Evolutionary conservation across 2,797 vertebrate genomes (phyloP).

Genomic region (Melanotaenia pygmaea): DNA sequence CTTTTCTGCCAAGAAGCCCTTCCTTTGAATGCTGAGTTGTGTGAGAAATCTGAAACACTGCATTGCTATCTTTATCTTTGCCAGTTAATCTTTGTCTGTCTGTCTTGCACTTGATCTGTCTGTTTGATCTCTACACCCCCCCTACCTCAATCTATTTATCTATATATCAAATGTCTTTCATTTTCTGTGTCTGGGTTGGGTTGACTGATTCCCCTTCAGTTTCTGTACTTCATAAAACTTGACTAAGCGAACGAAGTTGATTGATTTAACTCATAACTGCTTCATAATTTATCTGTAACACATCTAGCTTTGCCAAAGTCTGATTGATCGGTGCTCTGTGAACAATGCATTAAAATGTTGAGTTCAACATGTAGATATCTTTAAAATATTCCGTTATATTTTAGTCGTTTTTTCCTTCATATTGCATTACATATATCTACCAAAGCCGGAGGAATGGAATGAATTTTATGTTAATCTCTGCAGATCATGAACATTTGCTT

Average conservation of each 20-base stretch:
- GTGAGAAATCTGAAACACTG: slow-evolving; percentile 56
- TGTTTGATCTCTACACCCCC: neutral
- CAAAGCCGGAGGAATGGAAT: neutral
- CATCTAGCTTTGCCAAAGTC: neutral
- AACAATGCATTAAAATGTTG: neutral
- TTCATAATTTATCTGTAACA: neutral
- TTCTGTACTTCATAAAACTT: slow-evolving; percentile 5
- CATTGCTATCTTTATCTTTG: slow-evolving; percentile 32
- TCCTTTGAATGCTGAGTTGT: slow-evolving; percentile 57
- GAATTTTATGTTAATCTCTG: slow-evolving; percentile 7
- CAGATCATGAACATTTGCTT: slow-evolving; percentile 15
- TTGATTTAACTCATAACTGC: neutral
- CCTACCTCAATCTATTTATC: neutral
- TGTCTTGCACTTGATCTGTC: slow-evolving; percentile 1
- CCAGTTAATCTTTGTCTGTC: slow-evolving; percentile 4
- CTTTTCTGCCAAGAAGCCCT: slow-evolving; percentile 56
- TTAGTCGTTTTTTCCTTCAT: neutral
- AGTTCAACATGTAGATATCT: neutral
- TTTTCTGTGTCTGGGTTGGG: neutral
- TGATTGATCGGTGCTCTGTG: neutral
- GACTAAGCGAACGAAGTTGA: neutral
- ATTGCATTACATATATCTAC: neutral
- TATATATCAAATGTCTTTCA: neutral
- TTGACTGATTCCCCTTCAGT: slow-evolving; percentile 1
- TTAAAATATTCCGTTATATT: slow-evolving; percentile 10